Conservation (phyloP, 35 echinoderm and acorn worm species). For the Lytechinus variegatus region DNA sequence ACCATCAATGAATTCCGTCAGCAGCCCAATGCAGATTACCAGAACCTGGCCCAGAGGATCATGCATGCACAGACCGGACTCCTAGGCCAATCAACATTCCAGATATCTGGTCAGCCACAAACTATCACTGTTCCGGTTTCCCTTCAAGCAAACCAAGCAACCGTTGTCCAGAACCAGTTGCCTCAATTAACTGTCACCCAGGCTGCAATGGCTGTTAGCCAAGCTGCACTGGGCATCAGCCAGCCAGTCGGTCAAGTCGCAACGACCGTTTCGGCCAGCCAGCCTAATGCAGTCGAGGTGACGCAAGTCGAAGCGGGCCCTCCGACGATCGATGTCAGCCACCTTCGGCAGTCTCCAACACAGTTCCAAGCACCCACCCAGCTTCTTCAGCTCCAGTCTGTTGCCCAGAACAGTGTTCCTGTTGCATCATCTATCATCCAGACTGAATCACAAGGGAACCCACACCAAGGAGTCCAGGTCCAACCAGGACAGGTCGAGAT, state of each 20-base stretch:
- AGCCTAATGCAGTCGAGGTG: conserved; percentile 27
- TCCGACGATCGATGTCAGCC: conserved; percentile 69
- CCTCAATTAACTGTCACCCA: conserved; percentile 51
- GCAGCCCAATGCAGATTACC: conserved; percentile 64
- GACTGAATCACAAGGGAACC: conserved; percentile 50
- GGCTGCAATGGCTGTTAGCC: conserved; percentile 33
- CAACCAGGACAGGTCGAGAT: conserved; percentile 39
- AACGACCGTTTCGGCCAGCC: conserved; percentile 35
- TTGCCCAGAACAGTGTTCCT: conserved; percentile 66
- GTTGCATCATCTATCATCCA: conserved; percentile 53
- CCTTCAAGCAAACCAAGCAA: conserved; percentile 70
- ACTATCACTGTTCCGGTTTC: conserved; percentile 64
- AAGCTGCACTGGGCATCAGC: conserved; percentile 59
- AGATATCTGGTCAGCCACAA: conserved; percentile 62
- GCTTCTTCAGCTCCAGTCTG: conserved; percentile 58
- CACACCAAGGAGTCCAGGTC: conserved; percentile 37
- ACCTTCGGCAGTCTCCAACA: conserved; percentile 69
- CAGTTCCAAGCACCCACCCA: conserved; percentile 64
- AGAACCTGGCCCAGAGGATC: conserved; percentile 83
- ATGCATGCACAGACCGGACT: conserved; percentile 65
- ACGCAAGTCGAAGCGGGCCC: conserved; percentile 35
- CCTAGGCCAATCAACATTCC: conserved; percentile 15
- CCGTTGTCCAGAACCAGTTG: conserved; percentile 65
- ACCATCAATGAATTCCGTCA: conserved; percentile 72
- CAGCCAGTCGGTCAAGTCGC: conserved; percentile 66